Evolutionary conservation across 1,140 invertebrate genomes (phyloP).

Genomic region (Laodelphax striatellus): DNA sequence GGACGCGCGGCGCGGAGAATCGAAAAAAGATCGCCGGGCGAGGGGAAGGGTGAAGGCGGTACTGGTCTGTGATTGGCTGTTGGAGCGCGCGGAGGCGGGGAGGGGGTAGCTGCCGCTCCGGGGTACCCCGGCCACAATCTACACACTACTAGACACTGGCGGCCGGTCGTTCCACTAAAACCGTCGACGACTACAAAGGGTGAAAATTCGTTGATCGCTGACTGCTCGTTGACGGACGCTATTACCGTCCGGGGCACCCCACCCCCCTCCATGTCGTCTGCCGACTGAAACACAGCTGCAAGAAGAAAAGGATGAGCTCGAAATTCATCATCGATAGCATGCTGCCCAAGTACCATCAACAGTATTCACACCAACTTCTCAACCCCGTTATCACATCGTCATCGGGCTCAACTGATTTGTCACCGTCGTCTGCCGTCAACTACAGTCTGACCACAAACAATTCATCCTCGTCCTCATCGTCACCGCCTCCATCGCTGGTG

Average conservation of each 20-base stretch:
- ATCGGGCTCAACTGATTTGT: constrained; percentile 28
- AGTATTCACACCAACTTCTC: constrained; percentile 53
- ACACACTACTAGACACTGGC: background rate
- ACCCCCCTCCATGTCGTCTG: too few species aligned
- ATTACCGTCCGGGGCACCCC: too few species aligned
- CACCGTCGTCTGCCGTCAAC: constrained; percentile 36
- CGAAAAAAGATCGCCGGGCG: background rate
- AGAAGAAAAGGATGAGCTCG: constrained; percentile 52
- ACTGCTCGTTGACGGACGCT: background rate
- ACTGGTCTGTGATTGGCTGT: constrained; percentile 8
- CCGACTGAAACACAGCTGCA: too few species aligned
- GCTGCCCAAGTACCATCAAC: constrained; percentile 85
- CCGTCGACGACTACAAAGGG: background rate
- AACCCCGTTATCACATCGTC: constrained; percentile 35
- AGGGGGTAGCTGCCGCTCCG: constrained; percentile 8
- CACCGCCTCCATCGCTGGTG: constrained; percentile 37
- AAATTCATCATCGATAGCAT: constrained; percentile 96
- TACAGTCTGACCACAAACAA: constrained; percentile 30
- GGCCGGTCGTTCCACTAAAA: too few species aligned
- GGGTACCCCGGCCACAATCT: constrained; percentile 6
- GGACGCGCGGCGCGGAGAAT: too few species aligned
- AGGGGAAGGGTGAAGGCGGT: background rate
- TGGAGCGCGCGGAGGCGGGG: background rate
- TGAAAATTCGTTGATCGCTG: background rate
- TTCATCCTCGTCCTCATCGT: constrained; percentile 35